A percentile compares a stretch with the other conserved stretches of the same genome.
These are phyloP conservation scores for Metallyticus violacea DNA, from an alignment of 2,888 invertebrate species.

Conservation along the genomic window DNA sequence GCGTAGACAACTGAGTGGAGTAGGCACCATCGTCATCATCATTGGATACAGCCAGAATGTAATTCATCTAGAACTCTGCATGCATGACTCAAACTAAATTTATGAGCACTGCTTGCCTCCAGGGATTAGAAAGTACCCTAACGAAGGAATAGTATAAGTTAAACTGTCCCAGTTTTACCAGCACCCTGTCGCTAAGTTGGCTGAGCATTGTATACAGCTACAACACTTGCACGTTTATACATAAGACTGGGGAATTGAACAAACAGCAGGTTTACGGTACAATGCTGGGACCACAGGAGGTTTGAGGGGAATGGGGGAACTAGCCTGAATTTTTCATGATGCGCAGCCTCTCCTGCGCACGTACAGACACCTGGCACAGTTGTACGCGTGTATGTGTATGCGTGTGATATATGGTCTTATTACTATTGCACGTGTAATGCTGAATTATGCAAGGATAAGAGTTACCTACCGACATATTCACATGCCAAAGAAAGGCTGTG, in stretches of 20 bases:
- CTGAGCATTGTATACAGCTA: background rate
- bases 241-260: background rate
- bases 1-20: too few relatives aligned
- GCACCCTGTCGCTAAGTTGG: background rate
- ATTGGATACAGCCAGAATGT: too few relatives aligned
- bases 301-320: background rate
- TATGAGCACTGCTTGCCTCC: background rate
- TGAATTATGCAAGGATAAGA: background rate
- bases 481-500: background rate
- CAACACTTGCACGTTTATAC: too few relatives aligned
- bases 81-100: background rate
- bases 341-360: background rate
- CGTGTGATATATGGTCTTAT: background rate
- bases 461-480: background rate
- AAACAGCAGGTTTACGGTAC: background rate
- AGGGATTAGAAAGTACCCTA: too few relatives aligned
- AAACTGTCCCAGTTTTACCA: background rate
- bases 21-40: too few relatives aligned
- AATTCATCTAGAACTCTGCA: too few relatives aligned
- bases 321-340: background rate
- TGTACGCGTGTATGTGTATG: too few relatives aligned
- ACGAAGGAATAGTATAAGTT: background rate
- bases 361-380: too few relatives aligned
- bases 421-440: background rate
- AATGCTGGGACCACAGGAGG: too few relatives aligned